phyloP scores from a whole-genome alignment of 2,888 invertebrate species.

The Lypha dubia region DNA sequence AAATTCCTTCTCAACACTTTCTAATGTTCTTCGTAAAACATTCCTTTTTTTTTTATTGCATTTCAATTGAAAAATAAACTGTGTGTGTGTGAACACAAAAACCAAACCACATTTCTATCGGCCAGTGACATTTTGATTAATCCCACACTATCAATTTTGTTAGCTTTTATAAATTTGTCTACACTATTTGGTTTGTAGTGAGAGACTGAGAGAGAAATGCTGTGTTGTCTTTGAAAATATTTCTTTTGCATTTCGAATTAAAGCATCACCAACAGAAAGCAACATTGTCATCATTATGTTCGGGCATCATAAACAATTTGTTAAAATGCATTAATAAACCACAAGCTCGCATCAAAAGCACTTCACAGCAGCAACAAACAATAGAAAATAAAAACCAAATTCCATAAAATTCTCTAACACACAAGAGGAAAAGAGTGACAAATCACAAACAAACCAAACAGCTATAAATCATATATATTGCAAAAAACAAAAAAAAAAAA shows the following conservation, averaged over 20 bases:
- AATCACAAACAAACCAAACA: slow-evolving; percentile 31
- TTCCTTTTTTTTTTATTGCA: background rate
- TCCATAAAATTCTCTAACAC: background rate
- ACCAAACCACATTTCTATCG: slow-evolving; percentile 55
- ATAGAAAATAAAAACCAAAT: background rate
- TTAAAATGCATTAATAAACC: slow-evolving; percentile 29
- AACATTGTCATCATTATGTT: slow-evolving; percentile 40
- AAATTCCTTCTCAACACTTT: background rate
- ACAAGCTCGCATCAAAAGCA: slow-evolving; percentile 30
- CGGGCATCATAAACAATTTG: slow-evolving; percentile 11
- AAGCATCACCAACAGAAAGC: slow-evolving; percentile 34
- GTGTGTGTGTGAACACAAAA: slow-evolving; percentile 35
- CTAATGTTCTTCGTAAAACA: background rate
- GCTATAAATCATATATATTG: slow-evolving; percentile 40
- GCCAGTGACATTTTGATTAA: slow-evolving; percentile 69
- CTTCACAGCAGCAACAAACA: background rate
- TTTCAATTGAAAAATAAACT: background rate
- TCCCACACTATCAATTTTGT: slow-evolving; percentile 65
- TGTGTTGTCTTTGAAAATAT: background rate
- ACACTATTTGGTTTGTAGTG: slow-evolving; percentile 33
- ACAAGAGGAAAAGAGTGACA: slow-evolving; percentile 13
- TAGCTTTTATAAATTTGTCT: slow-evolving; percentile 60
- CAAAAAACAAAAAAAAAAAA: background rate
- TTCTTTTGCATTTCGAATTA: slow-evolving; percentile 1
- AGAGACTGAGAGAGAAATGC: background rate